phyloP scores from a whole-genome alignment of 2,888 invertebrate species.

The Hyposoter dolosus region DNA sequence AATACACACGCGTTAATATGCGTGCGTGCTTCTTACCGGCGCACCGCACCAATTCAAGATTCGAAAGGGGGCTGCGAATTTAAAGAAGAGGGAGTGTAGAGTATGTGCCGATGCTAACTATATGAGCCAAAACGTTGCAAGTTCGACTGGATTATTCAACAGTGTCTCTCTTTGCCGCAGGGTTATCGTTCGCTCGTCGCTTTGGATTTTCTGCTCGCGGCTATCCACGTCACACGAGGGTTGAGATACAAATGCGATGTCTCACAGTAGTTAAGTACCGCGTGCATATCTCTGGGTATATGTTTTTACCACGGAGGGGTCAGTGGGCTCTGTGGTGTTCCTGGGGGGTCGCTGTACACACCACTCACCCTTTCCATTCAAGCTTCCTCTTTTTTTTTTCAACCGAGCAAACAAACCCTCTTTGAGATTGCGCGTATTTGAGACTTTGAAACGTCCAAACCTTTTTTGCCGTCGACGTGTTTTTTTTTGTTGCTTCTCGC shows the following conservation, averaged over 20 bases:
- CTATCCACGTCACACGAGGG: constrained; percentile 9
- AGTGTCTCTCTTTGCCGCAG: constrained; percentile 61
- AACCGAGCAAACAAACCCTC: constrained; percentile 44
- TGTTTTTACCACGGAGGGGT: constrained; percentile 60
- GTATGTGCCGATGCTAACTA: constrained; percentile 47
- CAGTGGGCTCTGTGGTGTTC: constrained; percentile 59
- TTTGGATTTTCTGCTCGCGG: constrained; percentile 35
- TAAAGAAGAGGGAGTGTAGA: constrained; percentile 34
- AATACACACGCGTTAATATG: constrained; percentile 14
- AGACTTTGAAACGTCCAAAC: constrained; percentile 60
- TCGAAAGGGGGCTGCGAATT: constrained; percentile 43
- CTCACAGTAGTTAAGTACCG: constrained; percentile 11
- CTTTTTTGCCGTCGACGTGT: constrained; percentile 30
- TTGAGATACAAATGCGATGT: constrained; percentile 17
- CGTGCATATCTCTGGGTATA: constrained; percentile 63
- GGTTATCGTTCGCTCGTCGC: constrained; percentile 36
- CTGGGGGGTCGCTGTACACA: constrained; percentile 25
- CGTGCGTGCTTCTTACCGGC: constrained; percentile 23
- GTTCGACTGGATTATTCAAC: constrained; percentile 68
- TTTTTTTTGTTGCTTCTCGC: constrained; percentile 6
- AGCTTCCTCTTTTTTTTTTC: constrained; percentile 48
- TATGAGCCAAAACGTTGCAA: constrained; percentile 39
- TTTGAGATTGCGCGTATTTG: constrained; percentile 65
- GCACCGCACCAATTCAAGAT: constrained; percentile 55
- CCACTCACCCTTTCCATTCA: constrained; percentile 32